Evolutionary conservation across 2,888 invertebrate species (phyloP), one percentile per base, ranked within the genome.

Genomic region (Apoda limacodes): DNA sequence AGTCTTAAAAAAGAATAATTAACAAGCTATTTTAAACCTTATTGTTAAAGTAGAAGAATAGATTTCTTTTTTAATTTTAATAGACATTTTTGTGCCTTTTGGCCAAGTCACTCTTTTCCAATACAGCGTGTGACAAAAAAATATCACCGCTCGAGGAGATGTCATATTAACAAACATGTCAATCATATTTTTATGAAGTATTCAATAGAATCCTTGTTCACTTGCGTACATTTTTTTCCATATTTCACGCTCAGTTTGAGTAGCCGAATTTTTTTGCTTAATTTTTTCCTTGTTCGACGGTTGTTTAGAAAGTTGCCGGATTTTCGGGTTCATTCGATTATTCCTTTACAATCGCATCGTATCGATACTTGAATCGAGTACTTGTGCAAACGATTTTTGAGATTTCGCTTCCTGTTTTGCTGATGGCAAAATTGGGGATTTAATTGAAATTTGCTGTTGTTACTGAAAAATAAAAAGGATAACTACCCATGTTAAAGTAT

Each of bases 131-230:
- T 66, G 76, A 75, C 75, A 76, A 78, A 78, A 80, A 80, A 80
- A 78, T 75, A 80, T 76, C 80, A 76, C 75, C 71, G 76, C 64
- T 55, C 64, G 55, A 67, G 68, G 67, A 72, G 67, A 78, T 80
- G 80, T 80, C 80, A 80, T 78, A 78, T 80, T 80, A 80, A 75
- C 67, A 67, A 80, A 80, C 67, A 74, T 74, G 80, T 78, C 80
- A 76, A 80, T 80, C 78, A 80, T 78, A 78, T 74, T 80, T 78
- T 75, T 78, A 76, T 78, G 74, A 75, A 60, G 69, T 56, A 67
- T 68, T 74, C 57, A 71, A 67, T 66, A 60, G 56, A 51, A 25
- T 57, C 46, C 63, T 67, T 74, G 74, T 72, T 74, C 72, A 70
- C 71, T 78, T 75, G 74, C 70, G 74, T 56, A 70, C 60, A 61